phyloP scores from a whole-genome alignment of 1,140 invertebrate species.

The Wasmannia auropunctata region DNA sequence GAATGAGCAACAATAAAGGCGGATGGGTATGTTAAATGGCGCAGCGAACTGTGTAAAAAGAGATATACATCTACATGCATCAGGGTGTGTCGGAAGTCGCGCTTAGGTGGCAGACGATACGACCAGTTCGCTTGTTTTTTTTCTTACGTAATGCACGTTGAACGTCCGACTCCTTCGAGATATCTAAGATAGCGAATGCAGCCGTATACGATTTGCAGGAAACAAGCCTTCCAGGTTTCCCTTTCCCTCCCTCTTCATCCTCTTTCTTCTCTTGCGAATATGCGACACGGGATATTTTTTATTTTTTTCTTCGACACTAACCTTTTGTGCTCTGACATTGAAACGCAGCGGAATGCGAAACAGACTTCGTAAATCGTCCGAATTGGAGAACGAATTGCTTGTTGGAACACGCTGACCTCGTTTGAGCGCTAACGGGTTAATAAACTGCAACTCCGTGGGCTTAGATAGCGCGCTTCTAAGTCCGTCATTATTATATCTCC shows the following conservation, averaged over 20 bases:
- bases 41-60: conserved; percentile 53
- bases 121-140: conserved; percentile 1
- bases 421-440: conserved; percentile 15
- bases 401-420: conserved; percentile 17
- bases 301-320: background rate
- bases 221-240: background rate
- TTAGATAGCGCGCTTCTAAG: conserved; percentile 32
- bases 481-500: conserved; percentile 39
- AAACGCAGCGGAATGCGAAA: background rate
- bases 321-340: background rate
- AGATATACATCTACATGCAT: conserved; percentile 53
- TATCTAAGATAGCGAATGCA: too few relatives aligned
- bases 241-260: too few relatives aligned
- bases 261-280: background rate
- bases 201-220: background rate
- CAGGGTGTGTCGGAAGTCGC: conserved; percentile 46
- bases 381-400: background rate
- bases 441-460: conserved; percentile 14
- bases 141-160: background rate
- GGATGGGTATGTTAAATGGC: conserved; percentile 51
- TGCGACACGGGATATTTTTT: background rate
- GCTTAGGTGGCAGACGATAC: conserved; percentile 24
- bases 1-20: conserved; percentile 55
- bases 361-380: background rate
- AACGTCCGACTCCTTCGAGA: conserved; percentile 6